Base-by-base conservation (phyloP, 2,888 invertebrate genomes). In the Nemotelus pantherinus region DNA sequence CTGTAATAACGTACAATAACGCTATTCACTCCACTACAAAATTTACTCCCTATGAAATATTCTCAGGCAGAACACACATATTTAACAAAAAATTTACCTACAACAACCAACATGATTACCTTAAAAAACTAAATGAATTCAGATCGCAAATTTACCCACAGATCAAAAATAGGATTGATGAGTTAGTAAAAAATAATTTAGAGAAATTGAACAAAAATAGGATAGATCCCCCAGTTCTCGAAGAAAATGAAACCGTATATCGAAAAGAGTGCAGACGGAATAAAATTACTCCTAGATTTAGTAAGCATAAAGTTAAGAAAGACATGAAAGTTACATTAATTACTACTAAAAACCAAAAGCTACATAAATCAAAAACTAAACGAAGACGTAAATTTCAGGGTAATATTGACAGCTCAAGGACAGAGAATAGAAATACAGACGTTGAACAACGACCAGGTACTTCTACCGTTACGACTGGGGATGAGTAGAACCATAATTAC, bases 341-440 rank as follows among this genome's bases (percentile, higher is more conserved):
- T 5, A 71, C 57, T 10, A 9, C 5, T 39, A 55, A 57, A 57
- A 71, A 71, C 25, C 9, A 71, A 71, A 71, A 71, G 57, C 25
- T 71, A 53, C 57, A 68, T n/a, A 68, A 68, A 68, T 68, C 68
- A 6, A 68, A 68, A 48, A 50, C 48, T 25, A 68, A 68, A 68
- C n/a, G 68, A 48, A 68, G 50, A 48, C 50, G 68, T 50, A 68
- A 68, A 68, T 68, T 2, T 39, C 68, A 68, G 68, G 64, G 64
- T n/a, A 48, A 6, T 68, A 3, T 3, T 39, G 50, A 68, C 3
- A 43, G 2, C n/a, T 3, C n/a, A 50, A 25, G 68, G 48, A 68
- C 48, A 68, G 48, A 68, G 9, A 50, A 25, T 68, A 48, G 48
- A 68, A 68, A 68, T 48, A 4, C 68, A 68, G 39, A 39, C 25